These are phyloP conservation scores for Neomorphus geoffroyi DNA, from an alignment of 2,797 vertebrate genomes.

Conservation along the genomic window DNA sequence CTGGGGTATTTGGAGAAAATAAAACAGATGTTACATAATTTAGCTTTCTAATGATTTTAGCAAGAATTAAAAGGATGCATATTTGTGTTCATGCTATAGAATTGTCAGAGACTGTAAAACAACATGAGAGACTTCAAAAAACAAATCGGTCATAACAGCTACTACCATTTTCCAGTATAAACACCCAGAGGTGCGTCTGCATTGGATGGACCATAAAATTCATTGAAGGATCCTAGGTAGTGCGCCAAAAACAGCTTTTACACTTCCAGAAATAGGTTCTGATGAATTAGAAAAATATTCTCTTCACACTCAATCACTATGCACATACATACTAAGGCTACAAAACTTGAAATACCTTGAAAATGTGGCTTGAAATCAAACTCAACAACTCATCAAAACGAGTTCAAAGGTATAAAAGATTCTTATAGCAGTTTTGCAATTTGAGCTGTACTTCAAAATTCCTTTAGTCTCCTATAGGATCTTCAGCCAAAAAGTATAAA, in stretches of 20 bases:
- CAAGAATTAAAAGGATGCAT: background rate
- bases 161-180: slow-evolving; percentile 27
- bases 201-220: slow-evolving; percentile 15
- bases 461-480: slow-evolving; percentile 47
- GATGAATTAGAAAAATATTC: slow-evolving; percentile 57
- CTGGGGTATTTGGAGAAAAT: background rate
- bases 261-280: slow-evolving; percentile 43
- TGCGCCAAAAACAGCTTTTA: slow-evolving; percentile 33
- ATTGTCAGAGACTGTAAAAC: slow-evolving; percentile 41
- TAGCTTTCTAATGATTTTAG: slow-evolving; percentile 29
- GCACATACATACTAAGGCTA: background rate
- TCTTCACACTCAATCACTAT: slow-evolving; percentile 3
- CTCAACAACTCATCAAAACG: slow-evolving; percentile 13
- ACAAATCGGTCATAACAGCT: background rate
- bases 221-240: background rate
- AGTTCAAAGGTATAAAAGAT: slow-evolving; percentile 55
- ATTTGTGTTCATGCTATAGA: background rate
- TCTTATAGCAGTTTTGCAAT: slow-evolving; percentile 37
- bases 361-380: slow-evolving; percentile 41
- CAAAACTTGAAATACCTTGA: slow-evolving; percentile 51
- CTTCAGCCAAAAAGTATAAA: slow-evolving; percentile 64
- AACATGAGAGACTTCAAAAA: slow-evolving; percentile 43
- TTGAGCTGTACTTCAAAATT: slow-evolving; percentile 49
- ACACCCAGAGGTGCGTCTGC: background rate
- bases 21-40: background rate